Percentiles rank a stretch among this genome's conserved stretches.
phyloP scores from a whole-genome alignment of 2,888 invertebrate genomes.

The Acanthosoma haemorrhoidale region DNA sequence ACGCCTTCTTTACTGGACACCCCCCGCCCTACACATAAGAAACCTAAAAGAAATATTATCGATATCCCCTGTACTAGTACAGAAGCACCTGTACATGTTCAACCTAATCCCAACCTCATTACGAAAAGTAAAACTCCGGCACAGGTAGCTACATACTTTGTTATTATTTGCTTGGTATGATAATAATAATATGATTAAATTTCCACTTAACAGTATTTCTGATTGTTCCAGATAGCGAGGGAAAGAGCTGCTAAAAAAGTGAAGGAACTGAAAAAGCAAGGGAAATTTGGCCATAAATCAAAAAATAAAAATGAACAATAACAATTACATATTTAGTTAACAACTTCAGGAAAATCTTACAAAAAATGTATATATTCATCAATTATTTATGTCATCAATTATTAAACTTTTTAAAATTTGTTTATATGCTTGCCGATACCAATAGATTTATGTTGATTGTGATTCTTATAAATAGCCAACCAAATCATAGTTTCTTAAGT shows the following conservation, averaged over 20 bases:
- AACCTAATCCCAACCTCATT: neutral
- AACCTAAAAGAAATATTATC: constrained; percentile 11
- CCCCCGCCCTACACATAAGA: constrained; percentile 13
- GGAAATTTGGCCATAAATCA: neutral
- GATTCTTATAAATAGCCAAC: too few relatives aligned
- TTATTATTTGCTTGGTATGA: neutral
- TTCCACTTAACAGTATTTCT: too few relatives aligned
- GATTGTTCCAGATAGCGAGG: constrained; percentile 29
- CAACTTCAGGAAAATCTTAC: too few relatives aligned
- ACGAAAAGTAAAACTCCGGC: constrained; percentile 35
- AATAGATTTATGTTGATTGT: too few relatives aligned
- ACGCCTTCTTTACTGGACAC: neutral
- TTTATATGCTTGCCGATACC: too few relatives aligned
- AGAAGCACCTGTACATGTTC: neutral
- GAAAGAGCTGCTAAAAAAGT: constrained; percentile 35
- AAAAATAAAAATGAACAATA: constrained; percentile 13
- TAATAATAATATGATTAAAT: neutral
- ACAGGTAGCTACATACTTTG: constrained; percentile 16
- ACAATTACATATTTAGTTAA: too few relatives aligned
- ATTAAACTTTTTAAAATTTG: too few relatives aligned
- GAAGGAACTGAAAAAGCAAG: constrained; percentile 31
- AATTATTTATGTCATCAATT: too few relatives aligned
- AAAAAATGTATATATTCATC: too few relatives aligned
- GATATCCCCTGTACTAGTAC: neutral
- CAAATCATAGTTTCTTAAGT: too few relatives aligned